Evolutionary conservation across 1,140 invertebrate species (phyloP), one percentile per base, ranked within the genome.

Genomic region (Cotesia vestalis): DNA sequence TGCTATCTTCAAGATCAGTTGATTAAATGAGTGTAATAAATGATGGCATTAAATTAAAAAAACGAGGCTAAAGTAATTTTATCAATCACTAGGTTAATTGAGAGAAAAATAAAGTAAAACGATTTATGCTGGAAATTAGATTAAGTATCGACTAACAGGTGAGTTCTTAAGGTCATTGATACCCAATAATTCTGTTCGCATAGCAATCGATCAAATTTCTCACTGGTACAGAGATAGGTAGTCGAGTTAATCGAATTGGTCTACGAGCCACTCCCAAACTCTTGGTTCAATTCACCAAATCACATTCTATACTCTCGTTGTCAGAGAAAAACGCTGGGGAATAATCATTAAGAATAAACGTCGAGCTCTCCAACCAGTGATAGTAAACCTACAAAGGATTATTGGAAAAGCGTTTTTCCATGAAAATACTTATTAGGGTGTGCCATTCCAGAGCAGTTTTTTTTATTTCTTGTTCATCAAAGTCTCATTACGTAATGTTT

Each of bases 191-290:
- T 67, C 51, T 14, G 2, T 52, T 38, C 40, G n/a, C n/a, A 8
- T 66, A 4, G 52, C 34, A 40, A 67, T 67, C 66, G 27, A 67
- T 67, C 51, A 67, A 67, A 55, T 55, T 63, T 38, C 66, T 67
- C 51, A 14, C 17, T 34, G 17, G 2, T 11, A 67, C 14, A 17
- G 4, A 57, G 12, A 67, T 52, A 9, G 14, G n/a, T 8, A 4
- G 64, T 52, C 35, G 8, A 17, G 51, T 57, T 67, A 67, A 67
- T 67, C 66, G 51, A 67, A 67, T 67, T 55, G 66, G 52, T 67
- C 55, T 67, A 36, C 51, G 34, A 66, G 52, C 66, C 66, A 67
- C 66, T 67, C 66, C 66, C 66, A 66, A 66, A 12, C 46, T 38
- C 14, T 40, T 66, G n/a, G 14, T 2, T 20, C 12, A 66, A 66